Evolutionary conservation across 1,140 invertebrate species (phyloP), one percentile per base, ranked within the genome.

Genomic region (Procambarus clarkii): DNA sequence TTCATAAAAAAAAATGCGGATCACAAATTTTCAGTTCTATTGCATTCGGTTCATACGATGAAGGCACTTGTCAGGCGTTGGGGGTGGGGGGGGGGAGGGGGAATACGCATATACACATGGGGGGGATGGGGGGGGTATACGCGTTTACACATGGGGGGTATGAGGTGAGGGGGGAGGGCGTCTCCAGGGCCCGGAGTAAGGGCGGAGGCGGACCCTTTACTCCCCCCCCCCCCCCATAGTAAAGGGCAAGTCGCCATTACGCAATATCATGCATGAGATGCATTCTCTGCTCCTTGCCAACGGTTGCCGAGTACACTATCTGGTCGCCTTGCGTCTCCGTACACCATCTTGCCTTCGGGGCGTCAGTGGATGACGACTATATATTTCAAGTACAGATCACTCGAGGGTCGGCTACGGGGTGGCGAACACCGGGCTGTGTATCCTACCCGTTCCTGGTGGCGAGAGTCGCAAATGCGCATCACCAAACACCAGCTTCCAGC

Each of bases 401-500:
- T 50, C 84, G 21, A 8, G 8, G 48, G 18, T 44, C 9, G 34
- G 58, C 2, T 45, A n/a, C 45, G 18, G 45, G 48, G 15, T 34
- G 18, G 50, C 13, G 50, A 54, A 8, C 50, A 54, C 18, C 7
- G 44, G 3, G 24, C 85, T 21, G 50, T 18, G 69, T 34, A 24
- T 15, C 58, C 11, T 5, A 71, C 24, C 9, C n/a, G 15, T 78
- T 77, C 48, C 4, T 34, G 13, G 24, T 71, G 13, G 5, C 54
- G 54, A 58, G 74, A 34, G 34, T 44, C n/a, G 21, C 64, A 86
- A 45, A 21, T 60, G 85, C 85, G 54, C 74, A 76, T 86, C 69
- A 76, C 34, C 69, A 46, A 77, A n/a, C 69, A 86, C 34, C 84
- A 77, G 82, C 83, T 85, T 86, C 84, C 84, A 86, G 48, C 74